These are phyloP conservation scores for Epistrophe grossulariae DNA, from an alignment of 2,888 invertebrate species.

Conservation along the genomic window DNA sequence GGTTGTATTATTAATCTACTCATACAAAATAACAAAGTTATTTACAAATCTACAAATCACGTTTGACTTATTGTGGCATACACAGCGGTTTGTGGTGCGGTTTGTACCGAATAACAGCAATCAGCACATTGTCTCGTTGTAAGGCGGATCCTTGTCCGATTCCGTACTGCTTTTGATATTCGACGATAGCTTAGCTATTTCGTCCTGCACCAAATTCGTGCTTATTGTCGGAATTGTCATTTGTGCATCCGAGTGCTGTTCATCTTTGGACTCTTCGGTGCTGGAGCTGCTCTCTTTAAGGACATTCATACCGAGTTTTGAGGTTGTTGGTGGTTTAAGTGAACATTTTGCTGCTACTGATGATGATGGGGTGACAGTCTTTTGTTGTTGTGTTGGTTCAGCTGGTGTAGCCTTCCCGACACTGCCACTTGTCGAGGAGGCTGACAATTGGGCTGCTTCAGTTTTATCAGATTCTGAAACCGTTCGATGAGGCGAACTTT, in stretches of 20 bases:
- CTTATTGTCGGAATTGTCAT: constrained; percentile 82
- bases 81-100: constrained; percentile 57
- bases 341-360: constrained; percentile 79
- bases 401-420: constrained; percentile 41
- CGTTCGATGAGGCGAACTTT: constrained; percentile 79
- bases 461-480: constrained; percentile 77
- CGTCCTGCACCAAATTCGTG: constrained; percentile 83
- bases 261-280: constrained; percentile 83
- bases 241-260: constrained; percentile 77
- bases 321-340: constrained; percentile 81
- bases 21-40: constrained; percentile 47
- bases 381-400: constrained; percentile 53
- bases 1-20: neutral
- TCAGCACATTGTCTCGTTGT: constrained; percentile 84
- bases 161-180: constrained; percentile 84
- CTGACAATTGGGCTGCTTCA: constrained; percentile 57
- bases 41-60: constrained; percentile 73
- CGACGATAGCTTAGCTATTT: constrained; percentile 84
- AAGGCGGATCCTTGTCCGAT: constrained; percentile 84
- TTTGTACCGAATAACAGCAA: constrained; percentile 71
- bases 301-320: constrained; percentile 82
- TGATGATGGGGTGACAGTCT: constrained; percentile 77
- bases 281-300: constrained; percentile 84
- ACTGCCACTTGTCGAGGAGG: constrained; percentile 56
- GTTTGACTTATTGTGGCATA: constrained; percentile 64